Evolutionary conservation across 2,888 invertebrate species (phyloP).

Genomic region (Xiphydria camelus): DNA sequence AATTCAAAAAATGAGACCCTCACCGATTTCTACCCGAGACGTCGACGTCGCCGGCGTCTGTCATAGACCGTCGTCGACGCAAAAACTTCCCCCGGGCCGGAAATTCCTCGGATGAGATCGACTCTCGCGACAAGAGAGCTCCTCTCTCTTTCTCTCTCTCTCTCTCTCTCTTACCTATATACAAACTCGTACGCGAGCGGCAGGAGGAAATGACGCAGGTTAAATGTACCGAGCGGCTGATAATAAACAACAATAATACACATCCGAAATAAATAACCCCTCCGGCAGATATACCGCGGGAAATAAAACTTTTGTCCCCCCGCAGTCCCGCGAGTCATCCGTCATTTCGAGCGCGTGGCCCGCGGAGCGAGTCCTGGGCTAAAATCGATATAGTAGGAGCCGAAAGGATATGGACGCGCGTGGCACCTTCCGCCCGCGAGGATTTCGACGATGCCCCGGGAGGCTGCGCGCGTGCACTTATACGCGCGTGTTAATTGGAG

Average conservation of each 20-base stretch:
- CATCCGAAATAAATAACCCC: conserved; percentile 45
- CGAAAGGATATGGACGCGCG: too few species aligned
- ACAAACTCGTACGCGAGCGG: too few species aligned
- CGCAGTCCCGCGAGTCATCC: conserved; percentile 32
- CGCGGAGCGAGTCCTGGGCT: too few species aligned
- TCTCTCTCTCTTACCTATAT: too few species aligned
- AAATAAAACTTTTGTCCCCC: conserved; percentile 37
- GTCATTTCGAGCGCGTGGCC: conserved; percentile 28
- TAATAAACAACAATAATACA: conserved; percentile 51
- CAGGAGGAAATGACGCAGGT: conserved; percentile 42
- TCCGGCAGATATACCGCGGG: conserved; percentile 20
- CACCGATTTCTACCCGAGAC: neutral
- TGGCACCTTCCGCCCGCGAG: too few species aligned
- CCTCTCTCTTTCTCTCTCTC: conserved; percentile 17
- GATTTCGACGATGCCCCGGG: too few species aligned
- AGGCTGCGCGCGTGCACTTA: too few species aligned
- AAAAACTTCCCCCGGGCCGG: conserved; percentile 21
- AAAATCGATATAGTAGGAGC: too few species aligned
- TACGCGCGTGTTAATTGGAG: too few species aligned
- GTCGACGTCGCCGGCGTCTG: too few species aligned
- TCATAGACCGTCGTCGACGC: too few species aligned
- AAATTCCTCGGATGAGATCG: conserved; percentile 22
- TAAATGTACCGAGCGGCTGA: conserved; percentile 50
- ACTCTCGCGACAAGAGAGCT: conserved; percentile 17
- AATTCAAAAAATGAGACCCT: too few species aligned